Evolutionary conservation across 2,797 vertebrate species (phyloP), one percentile per base, ranked within the genome.

Genomic region (Vireo griseus): DNA sequence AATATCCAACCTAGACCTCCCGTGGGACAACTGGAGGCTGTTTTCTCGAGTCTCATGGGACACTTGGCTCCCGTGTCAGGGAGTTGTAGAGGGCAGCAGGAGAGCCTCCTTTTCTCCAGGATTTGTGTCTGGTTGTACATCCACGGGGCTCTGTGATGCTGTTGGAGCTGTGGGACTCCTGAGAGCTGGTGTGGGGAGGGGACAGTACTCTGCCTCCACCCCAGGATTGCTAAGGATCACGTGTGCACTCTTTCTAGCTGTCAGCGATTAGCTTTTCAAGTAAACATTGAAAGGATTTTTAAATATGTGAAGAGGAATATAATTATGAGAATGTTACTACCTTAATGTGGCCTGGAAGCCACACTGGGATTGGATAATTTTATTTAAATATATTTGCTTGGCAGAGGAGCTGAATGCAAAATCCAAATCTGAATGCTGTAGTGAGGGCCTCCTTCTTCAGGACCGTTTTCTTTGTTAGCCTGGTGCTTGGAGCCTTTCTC

Each of bases 201-300:
- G n/a, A n/a, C 21, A 16, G 16, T 2, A 0, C 8, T 25, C 8
- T 40, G 9, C 33, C 33, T 52, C 3, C 21, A 5, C 6, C 44
- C 54, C 26, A 4, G 19, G 31, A 7, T 2, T 69, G 65, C 6
- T 16, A 37, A 39, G 39, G 21, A 25, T 28, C 47, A 25, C 3
- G 0, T 12, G 84, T 16, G 8, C 6, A 3, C 50, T 74, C 58
- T 61, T 79, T 16, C 48, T 55, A 25, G 68, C 69, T 83, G 69
- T 29, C 73, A n/a, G 74, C 81, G 65, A 72, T 91, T 65, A 59
- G 69, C 82, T 90, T 68, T 88, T 40, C 57, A 62, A 75, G 72
- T 68, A 80, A 83, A 67, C 28, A 28, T 5, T n/a, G 54, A 52
- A 80, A 87, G n/a, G 35, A 8, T 61, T 91, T 94, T 72, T 45